These are phyloP conservation scores for Lithophane ornitopus DNA, from an alignment of 2,888 invertebrate species.

Conservation along the genomic window DNA sequence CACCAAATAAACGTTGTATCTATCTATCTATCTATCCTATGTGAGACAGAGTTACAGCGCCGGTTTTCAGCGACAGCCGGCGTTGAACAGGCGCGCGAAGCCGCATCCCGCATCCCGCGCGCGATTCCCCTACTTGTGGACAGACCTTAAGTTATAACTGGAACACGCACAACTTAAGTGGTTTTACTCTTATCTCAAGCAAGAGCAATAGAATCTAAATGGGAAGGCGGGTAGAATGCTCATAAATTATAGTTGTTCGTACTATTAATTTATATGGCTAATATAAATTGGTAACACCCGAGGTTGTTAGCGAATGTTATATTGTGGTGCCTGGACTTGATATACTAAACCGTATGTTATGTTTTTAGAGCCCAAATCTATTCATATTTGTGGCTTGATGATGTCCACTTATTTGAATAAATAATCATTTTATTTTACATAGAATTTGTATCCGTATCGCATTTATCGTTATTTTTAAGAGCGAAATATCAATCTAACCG, in stretches of 20 bases:
- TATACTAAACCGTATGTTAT: neutral
- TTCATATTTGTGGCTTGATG: neutral
- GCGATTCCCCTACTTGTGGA: neutral
- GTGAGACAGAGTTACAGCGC: too few relatives aligned
- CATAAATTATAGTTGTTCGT: conserved; percentile 46
- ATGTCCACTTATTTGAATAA: neutral
- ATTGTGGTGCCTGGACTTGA: neutral
- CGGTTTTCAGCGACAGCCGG: too few relatives aligned
- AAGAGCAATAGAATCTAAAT: conserved; percentile 45
- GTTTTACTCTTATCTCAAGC: conserved; percentile 50
- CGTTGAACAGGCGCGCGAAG: too few relatives aligned
- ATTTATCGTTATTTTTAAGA: too few relatives aligned
- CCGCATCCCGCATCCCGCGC: neutral
- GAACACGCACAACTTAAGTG: conserved; percentile 51
- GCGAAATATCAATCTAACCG: too few relatives aligned
- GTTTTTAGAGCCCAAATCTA: neutral
- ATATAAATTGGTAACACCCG: conserved; percentile 10
- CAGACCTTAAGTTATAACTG: conserved; percentile 25
- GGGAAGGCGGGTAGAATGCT: conserved; percentile 35
- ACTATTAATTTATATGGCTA: conserved; percentile 30
- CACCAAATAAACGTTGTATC: too few relatives aligned
- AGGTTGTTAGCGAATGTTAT: conserved; percentile 18
- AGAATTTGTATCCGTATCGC: too few relatives aligned
- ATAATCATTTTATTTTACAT: neutral
- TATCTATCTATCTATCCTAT: too few relatives aligned